Evolutionary conservation across 2,113 vertebrate genomes (phyloP).

Genomic region (Manacus vitellinus): DNA sequence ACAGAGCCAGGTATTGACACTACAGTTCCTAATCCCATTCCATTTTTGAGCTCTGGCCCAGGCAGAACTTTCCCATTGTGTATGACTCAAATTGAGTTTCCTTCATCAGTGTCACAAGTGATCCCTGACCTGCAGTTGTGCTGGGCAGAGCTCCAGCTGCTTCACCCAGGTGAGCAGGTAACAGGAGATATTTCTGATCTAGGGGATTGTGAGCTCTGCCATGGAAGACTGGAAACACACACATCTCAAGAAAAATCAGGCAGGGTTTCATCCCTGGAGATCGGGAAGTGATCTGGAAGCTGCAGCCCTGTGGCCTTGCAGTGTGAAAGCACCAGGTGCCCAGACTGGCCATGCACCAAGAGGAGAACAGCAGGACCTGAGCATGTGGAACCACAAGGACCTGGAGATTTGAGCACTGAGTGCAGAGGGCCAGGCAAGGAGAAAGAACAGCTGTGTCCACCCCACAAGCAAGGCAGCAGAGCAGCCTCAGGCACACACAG

Average conservation of each 20-base stretch:
- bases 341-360: not conserved
- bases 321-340: not conserved
- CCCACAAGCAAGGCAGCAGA: not conserved
- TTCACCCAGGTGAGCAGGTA: not conserved
- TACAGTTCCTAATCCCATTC: rapidly evolving
- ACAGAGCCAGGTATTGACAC: not conserved
- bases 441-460: not conserved
- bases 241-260: not conserved
- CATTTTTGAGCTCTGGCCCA: not conserved
- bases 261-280: not conserved
- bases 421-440: not conserved
- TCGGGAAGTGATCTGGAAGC: not conserved
- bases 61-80: not conserved
- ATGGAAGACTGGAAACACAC: not conserved
- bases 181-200: not conserved
- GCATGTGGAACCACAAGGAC: not conserved
- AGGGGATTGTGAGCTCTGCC: not conserved
- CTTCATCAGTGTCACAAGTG: not conserved
- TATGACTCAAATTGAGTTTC: not conserved
- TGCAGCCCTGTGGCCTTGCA: not conserved
- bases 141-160: not conserved
- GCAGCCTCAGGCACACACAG: not conserved
- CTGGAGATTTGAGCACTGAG: rapidly evolving
- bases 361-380: not conserved
- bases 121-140: not conserved